phyloP scores from a whole-genome alignment of 2,888 invertebrate species.

The Myathropa florea region DNA sequence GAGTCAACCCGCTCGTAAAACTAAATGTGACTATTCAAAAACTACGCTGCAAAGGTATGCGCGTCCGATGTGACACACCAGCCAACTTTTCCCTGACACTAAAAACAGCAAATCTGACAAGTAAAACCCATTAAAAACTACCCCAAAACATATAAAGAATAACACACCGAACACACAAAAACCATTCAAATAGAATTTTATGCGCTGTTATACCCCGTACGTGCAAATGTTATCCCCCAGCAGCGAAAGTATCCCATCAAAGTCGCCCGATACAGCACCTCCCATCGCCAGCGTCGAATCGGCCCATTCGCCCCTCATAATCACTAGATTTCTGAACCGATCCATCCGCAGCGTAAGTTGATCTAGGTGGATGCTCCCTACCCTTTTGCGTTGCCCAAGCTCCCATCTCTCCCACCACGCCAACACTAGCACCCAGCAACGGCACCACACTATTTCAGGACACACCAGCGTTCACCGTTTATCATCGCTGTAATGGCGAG shows the following conservation, averaged over 20 bases:
- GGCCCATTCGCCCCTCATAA: slow-evolving; percentile 43
- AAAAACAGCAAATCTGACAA: slow-evolving; percentile 47
- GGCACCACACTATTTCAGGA: slow-evolving; percentile 39
- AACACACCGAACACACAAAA: slow-evolving; percentile 50
- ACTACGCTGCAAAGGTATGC: not conserved
- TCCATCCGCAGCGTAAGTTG: slow-evolving; percentile 30
- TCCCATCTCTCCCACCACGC: slow-evolving; percentile 14
- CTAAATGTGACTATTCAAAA: not conserved
- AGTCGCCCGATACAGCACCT: slow-evolving; percentile 35
- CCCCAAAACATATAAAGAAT: slow-evolving; percentile 47
- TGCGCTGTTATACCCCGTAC: slow-evolving; percentile 54
- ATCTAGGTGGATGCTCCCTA: slow-evolving; percentile 21
- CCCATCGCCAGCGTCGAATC: slow-evolving; percentile 25
- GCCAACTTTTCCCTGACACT: not conserved
- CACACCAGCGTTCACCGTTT: slow-evolving; percentile 61
- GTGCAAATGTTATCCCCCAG: slow-evolving; percentile 58
- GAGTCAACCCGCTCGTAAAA: not conserved
- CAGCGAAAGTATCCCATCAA: slow-evolving; percentile 48
- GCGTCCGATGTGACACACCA: not conserved
- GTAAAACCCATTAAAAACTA: slow-evolving; percentile 66
- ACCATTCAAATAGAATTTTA: slow-evolving; percentile 50
- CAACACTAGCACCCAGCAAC: slow-evolving; percentile 23
- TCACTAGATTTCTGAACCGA: slow-evolving; percentile 49
- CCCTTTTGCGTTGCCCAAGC: not conserved
- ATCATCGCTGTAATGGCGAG: slow-evolving; percentile 65